Evolutionary conservation across 2,888 invertebrate species (phyloP).

Genomic region (Eupithecia exiguata): DNA sequence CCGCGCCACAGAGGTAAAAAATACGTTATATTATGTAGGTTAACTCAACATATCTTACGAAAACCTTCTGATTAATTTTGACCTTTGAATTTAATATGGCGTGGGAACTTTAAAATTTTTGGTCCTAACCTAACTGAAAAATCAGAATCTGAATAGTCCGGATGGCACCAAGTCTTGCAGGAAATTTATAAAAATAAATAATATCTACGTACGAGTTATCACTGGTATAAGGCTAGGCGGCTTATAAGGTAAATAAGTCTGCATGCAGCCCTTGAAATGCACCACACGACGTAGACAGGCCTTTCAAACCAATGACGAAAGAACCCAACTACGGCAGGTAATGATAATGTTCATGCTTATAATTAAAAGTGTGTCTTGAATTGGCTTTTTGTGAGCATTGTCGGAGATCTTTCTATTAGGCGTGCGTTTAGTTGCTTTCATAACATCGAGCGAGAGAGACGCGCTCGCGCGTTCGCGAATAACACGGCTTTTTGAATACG

Average conservation of each 20-base stretch:
- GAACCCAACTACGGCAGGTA: slow-evolving; percentile 25
- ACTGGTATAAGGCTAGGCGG: no score
- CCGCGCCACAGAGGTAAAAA: not conserved
- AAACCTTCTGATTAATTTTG: not conserved
- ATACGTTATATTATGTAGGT: not conserved
- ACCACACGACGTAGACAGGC: slow-evolving; percentile 3
- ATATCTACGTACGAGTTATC: no score
- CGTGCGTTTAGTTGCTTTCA: slow-evolving; percentile 62
- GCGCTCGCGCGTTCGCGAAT: slow-evolving; percentile 49
- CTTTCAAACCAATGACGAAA: slow-evolving; percentile 8
- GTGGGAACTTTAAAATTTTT: not conserved
- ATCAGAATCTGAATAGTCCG: no score
- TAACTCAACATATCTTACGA: not conserved
- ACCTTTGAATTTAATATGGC: no score
- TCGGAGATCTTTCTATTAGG: slow-evolving; percentile 68
- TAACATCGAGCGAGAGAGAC: slow-evolving; percentile 57
- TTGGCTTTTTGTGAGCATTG: slow-evolving; percentile 65
- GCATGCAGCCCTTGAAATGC: no score
- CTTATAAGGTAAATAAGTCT: no score
- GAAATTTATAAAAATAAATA: no score
- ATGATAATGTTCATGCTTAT: slow-evolving; percentile 44
- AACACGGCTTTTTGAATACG: not conserved
- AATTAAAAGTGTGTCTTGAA: slow-evolving; percentile 55
- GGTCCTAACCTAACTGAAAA: not conserved
- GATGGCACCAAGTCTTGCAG: no score